Evolutionary conservation across 2,797 vertebrate genomes (phyloP), one percentile per base, ranked within the genome.

Genomic region (Masticophis lateralis): DNA sequence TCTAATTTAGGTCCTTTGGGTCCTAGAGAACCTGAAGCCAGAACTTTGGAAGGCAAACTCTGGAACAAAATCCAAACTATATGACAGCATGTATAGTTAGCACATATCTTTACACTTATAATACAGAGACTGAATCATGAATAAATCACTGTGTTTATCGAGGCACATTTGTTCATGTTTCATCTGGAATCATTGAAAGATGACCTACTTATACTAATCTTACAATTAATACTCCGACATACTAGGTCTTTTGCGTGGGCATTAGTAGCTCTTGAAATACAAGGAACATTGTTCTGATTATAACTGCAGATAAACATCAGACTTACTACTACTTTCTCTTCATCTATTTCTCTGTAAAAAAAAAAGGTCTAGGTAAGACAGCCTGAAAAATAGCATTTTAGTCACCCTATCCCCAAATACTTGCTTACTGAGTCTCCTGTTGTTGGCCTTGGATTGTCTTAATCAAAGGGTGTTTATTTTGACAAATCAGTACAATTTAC

Each of bases 91-190:
- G 60, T 93, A 79, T 79, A 93, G 3, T 47, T 1, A 87, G 60
- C 88, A 74, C 61, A 95, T n/a, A 89, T 61, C 61, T 94, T 91
- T 11, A 18, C 61, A 74, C 91, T 94, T 92, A 12, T 89, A 94
- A 91, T 53, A 61, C 1, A 88, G 0, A 8, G 47, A 25, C n/a
- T 37, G 13, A 1, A 6, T 90, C 94, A 20, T 92, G 91, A 92
- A 57, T 25, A 61, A 95, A 18, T 69, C 60, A 12, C 43, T 61
- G 79, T 89, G 91, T 92, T 63, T 92, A 97, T 32, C 86, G 28
- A 86, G 27, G 60, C 86, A 43, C 0, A 1, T 93, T 91, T 91
- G 32, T 92, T 93, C 0, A 0, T 16, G 88, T 51, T 90, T 90
- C 0, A 1, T 66, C 91, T 83, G 94, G 5, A 47, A 66, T 59